These are phyloP conservation scores for Otus sunia DNA, from an alignment of 2,113 vertebrate genomes.

Conservation along the genomic window DNA sequence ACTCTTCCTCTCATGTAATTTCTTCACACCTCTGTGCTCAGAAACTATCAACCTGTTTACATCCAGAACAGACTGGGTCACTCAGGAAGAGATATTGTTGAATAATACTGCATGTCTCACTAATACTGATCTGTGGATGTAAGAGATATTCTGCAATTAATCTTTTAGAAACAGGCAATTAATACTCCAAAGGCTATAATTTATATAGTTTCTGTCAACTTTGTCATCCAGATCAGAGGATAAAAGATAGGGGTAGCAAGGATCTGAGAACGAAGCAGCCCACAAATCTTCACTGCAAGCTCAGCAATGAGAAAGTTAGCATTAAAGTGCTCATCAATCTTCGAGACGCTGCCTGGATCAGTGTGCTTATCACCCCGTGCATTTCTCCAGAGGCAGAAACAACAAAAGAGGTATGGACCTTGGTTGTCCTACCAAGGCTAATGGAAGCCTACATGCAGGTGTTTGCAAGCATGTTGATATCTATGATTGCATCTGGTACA, in stretches of 20 bases:
- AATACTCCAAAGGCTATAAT: slow-evolving; percentile 31
- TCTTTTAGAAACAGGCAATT: slow-evolving; percentile 32
- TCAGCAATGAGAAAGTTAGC: not conserved
- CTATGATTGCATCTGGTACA: not conserved
- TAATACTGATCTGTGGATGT: not conserved
- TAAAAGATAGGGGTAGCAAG: not conserved
- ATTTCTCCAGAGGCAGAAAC: not conserved
- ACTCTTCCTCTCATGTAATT: not conserved
- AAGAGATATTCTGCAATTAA: slow-evolving; percentile 33
- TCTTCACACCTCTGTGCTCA: not conserved
- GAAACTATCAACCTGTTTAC: not conserved
- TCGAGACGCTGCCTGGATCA: not conserved
- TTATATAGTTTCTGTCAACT: slow-evolving; percentile 35
- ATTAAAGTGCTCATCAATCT: not conserved
- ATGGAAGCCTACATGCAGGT: not conserved
- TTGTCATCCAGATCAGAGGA: slow-evolving; percentile 27
- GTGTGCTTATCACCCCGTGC: not conserved
- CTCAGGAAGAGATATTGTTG: not conserved
- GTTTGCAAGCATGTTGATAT: not conserved
- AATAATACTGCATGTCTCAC: not conserved
- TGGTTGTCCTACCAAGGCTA: not conserved
- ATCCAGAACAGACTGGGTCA: not conserved
- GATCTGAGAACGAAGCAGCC: not conserved
- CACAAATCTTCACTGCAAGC: slow-evolving; percentile 6
- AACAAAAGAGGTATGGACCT: not conserved